These are phyloP conservation scores for Orthosia gothica DNA, from an alignment of 2,888 invertebrate species.

Conservation along the genomic window DNA sequence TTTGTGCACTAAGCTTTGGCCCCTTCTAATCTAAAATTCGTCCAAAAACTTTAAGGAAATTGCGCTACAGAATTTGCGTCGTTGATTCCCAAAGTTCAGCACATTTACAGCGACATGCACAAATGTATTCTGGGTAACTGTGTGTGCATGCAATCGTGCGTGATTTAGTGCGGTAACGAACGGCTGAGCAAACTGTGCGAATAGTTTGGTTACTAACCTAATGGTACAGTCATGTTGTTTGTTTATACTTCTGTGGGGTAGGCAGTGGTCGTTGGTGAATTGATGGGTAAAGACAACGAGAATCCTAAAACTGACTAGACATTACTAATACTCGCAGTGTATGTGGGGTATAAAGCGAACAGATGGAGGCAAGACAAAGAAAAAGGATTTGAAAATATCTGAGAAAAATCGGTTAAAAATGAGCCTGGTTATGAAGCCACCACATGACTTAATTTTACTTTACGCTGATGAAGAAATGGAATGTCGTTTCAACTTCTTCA, in stretches of 20 bases:
- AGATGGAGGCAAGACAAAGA: background rate
- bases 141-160: constrained; percentile 51
- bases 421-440: background rate
- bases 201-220: constrained; percentile 59
- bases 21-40: background rate
- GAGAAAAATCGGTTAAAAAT: background rate
- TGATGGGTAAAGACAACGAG: background rate
- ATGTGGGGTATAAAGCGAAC: no score
- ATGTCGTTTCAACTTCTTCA: no score
- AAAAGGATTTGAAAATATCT: background rate
- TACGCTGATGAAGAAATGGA: background rate
- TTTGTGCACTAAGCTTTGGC: background rate
- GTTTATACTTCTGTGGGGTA: background rate
- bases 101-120: constrained; percentile 46
- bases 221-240: constrained; percentile 29
- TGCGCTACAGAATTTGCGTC: constrained; percentile 19
- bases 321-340: no score
- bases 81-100: constrained; percentile 28
- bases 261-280: background rate
- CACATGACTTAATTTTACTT: background rate
- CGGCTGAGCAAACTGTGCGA: constrained; percentile 51
- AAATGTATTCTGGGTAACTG: constrained; percentile 20
- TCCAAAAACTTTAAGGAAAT: constrained; percentile 2
- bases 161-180: constrained; percentile 65
- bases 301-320: no score